Conservation (phyloP, 2,888 invertebrate genomes). For the Neoscelio sp. region DNA sequence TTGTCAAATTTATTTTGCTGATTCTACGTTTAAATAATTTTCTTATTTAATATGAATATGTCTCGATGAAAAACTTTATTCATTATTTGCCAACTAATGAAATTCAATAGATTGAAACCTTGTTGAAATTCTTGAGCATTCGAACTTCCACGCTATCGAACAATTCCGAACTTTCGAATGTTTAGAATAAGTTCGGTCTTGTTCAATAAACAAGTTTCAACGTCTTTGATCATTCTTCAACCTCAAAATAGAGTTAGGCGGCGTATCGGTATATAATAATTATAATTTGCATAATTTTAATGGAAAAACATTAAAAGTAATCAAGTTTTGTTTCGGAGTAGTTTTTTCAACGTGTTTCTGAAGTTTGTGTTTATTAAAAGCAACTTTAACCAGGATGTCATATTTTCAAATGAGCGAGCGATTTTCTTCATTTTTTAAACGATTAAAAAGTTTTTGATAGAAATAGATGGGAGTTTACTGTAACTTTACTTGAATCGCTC, state of each 20-base stretch:
- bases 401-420: no score
- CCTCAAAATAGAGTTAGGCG: no score
- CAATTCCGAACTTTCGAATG: slow-evolving; percentile 40
- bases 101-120: slow-evolving; percentile 33
- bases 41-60: no score
- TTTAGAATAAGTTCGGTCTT: slow-evolving; percentile 30
- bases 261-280: no score
- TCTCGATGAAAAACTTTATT: slow-evolving; percentile 20
- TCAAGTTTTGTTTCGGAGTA: no score
- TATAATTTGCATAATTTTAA: no score
- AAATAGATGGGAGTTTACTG: slow-evolving; percentile 37
- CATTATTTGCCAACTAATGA: slow-evolving; percentile 18
- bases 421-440: slow-evolving; percentile 16
- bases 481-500: slow-evolving; percentile 18
- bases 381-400: no score
- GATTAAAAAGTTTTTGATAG: slow-evolving; percentile 38
- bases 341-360: no score
- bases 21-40: no score
- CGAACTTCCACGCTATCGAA: slow-evolving; percentile 32
- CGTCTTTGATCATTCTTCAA: slow-evolving; percentile 3
- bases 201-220: not conserved
- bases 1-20: no score
- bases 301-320: no score
- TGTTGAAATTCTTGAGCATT: slow-evolving; percentile 41
- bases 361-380: no score